A percentile compares a stretch with the other conserved stretches of the same genome.
These are phyloP conservation scores for Dicentrarchus labrax DNA, from an alignment of 2,113 vertebrate genomes.

Conservation along the genomic window DNA sequence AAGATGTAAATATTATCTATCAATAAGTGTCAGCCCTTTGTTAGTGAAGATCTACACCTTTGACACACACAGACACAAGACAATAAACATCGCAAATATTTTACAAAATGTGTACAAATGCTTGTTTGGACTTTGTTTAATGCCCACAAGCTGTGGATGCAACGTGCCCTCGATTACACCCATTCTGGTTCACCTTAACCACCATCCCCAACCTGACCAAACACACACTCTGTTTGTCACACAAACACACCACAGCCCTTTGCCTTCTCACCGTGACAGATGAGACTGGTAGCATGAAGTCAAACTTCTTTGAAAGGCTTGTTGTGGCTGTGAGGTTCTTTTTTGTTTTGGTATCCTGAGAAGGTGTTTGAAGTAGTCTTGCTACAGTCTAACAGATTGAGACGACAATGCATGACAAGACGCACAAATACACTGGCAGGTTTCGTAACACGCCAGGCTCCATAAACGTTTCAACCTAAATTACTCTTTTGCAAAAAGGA, in stretches of 20 bases:
- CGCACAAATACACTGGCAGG: not conserved
- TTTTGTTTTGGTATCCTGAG: not conserved
- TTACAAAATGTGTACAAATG: no score
- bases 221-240: not conserved
- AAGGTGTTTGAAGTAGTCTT: not conserved
- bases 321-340: not conserved
- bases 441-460: not conserved
- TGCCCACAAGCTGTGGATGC: not conserved
- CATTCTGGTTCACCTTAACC: constrained; percentile 6
- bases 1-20: no score
- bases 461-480: not conserved
- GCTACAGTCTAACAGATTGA: not conserved
- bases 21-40: no score
- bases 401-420: not conserved
- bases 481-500: constrained; percentile 3
- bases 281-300: not conserved
- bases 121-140: not conserved
- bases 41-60: no score
- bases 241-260: not conserved
- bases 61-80: no score
- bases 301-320: constrained; percentile 17
- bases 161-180: not conserved
- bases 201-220: not conserved
- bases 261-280: not conserved
- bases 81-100: no score